Evolutionary conservation across 2,113 vertebrate species (phyloP).

Genomic region (Hippocampus abdominalis): DNA sequence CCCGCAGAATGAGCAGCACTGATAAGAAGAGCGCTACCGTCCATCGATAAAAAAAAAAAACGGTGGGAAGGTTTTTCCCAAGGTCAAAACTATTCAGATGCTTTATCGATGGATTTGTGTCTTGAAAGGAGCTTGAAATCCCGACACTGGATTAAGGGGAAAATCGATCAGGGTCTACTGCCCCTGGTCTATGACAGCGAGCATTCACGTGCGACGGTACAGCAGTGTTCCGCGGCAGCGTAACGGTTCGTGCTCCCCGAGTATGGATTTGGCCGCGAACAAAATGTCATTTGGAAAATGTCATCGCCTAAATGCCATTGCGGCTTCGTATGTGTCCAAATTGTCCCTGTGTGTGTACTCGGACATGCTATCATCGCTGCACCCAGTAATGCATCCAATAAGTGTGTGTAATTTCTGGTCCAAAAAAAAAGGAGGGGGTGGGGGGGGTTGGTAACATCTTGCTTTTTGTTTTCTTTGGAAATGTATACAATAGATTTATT

Average conservation of each 20-base stretch:
- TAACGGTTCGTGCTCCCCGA: conserved; percentile 43
- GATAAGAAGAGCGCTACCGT: neutral
- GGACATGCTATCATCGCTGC: neutral
- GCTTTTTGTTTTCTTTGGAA: neutral
- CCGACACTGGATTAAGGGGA: neutral
- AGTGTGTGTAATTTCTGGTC: conserved; percentile 14
- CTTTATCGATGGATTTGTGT: neutral
- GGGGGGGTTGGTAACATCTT: conserved; percentile 18
- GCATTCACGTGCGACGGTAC: neutral
- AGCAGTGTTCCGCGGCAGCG: conserved; percentile 15
- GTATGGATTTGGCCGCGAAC: conserved; percentile 57
- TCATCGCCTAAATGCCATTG: conserved; percentile 66
- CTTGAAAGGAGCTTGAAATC: neutral
- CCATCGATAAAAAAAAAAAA: neutral
- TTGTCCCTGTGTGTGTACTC: conserved; percentile 8
- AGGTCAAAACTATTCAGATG: neutral
- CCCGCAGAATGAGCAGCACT: neutral
- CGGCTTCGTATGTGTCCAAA: conserved; percentile 22
- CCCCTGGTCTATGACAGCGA: too few relatives aligned
- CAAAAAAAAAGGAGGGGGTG: neutral
- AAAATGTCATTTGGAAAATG: conserved; percentile 72
- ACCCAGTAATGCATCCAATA: neutral
- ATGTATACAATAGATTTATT: too few relatives aligned
- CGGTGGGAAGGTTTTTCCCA: neutral
- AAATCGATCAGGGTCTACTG: neutral